A percentile compares a stretch with the other conserved stretches of the same genome.
Conservation (phyloP, 2,113 vertebrate species). For the Hyperoodon ampullatus region DNA sequence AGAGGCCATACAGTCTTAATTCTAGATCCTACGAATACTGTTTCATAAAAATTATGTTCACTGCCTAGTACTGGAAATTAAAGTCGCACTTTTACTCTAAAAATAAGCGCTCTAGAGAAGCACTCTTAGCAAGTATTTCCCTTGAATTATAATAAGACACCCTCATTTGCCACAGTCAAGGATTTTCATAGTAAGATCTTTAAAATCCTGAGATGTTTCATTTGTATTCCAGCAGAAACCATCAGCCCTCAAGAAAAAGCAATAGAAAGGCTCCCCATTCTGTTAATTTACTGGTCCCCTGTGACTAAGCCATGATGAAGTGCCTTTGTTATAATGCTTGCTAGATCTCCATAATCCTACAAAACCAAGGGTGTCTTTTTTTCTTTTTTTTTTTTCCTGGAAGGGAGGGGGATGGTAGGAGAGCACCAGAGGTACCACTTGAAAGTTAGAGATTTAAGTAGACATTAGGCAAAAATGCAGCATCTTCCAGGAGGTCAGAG, state of each 20-base stretch:
- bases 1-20: not conserved
- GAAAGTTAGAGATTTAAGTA: not conserved
- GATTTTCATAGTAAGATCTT: not conserved
- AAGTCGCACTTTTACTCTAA: not conserved
- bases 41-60: not conserved
- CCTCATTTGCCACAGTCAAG: not conserved
- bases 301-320: not conserved
- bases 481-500: not conserved
- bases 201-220: not conserved
- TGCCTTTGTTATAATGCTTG: not conserved
- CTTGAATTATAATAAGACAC: not conserved
- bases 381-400: too few species aligned
- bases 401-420: rapidly evolving
- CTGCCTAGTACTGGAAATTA: not conserved
- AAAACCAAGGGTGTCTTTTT: not conserved
- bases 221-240: not conserved
- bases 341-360: not conserved
- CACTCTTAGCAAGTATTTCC: not conserved
- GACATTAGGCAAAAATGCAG: not conserved
- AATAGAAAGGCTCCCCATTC: not conserved
- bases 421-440: not conserved
- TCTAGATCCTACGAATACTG: not conserved
- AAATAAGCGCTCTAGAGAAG: not conserved
- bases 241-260: not conserved
- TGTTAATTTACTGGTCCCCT: not conserved